Percentiles rank a stretch among this genome's conserved stretches.
Evolutionary conservation across 2,888 invertebrate species (phyloP).

Genomic region (Acrobasis suavella): DNA sequence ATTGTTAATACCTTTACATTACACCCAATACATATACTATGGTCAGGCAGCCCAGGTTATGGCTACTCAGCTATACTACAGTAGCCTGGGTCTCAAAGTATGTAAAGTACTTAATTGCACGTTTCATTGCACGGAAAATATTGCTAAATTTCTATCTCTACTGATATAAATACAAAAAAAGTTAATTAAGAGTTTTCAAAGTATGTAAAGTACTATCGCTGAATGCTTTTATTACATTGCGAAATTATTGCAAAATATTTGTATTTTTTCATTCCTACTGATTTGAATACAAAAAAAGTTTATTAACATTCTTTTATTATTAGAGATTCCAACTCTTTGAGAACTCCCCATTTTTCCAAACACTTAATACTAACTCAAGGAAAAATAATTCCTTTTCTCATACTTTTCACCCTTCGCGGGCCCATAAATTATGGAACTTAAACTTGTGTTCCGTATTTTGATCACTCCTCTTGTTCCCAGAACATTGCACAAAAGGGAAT

Average conservation of each 20-base stretch:
- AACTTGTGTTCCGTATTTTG: constrained; percentile 60
- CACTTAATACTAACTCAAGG: constrained; percentile 12
- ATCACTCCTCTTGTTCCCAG: constrained; percentile 77
- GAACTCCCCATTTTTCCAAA: constrained; percentile 16
- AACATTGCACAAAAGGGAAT: constrained; percentile 65
- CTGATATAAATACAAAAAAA: too few species aligned
- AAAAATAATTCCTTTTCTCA: constrained; percentile 22
- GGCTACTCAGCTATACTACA: too few species aligned
- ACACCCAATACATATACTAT: too few species aligned
- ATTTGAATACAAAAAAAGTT: background rate
- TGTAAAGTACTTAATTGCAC: too few species aligned
- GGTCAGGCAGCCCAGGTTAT: too few species aligned
- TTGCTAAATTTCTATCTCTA: too few species aligned
- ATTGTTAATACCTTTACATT: too few species aligned
- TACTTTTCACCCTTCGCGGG: constrained; percentile 27
- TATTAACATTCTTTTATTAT: background rate
- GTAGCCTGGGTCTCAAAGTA: too few species aligned
- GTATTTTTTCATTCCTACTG: background rate
- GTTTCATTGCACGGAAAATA: too few species aligned
- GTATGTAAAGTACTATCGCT: too few species aligned
- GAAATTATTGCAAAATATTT: background rate
- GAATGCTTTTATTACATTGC: too few species aligned
- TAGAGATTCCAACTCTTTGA: constrained; percentile 2
- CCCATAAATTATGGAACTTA: constrained; percentile 53
- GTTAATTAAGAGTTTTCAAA: too few species aligned